Percentiles rank a stretch among this genome's conserved stretches.
Conservation (phyloP, 2,113 vertebrate genomes). For the Piprites chloris region DNA sequence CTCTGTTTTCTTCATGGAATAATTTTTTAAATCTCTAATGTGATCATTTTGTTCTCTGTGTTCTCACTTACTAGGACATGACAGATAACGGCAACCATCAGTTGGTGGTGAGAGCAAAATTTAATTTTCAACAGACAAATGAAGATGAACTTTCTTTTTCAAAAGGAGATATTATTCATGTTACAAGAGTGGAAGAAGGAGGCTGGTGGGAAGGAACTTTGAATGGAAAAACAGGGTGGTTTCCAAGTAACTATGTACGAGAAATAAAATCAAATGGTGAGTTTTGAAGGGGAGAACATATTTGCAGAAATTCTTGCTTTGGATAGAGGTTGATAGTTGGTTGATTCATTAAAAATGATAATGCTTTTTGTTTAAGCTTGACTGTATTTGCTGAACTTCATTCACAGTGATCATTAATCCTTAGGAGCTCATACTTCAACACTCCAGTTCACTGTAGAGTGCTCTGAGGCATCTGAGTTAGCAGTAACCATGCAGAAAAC, state of each 20-base stretch:
- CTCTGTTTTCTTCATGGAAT: not conserved
- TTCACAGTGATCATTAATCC: not conserved
- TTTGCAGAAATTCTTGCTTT: not conserved
- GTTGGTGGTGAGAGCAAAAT: constrained; percentile 91
- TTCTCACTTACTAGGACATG: constrained; percentile 86
- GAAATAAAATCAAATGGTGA: constrained; percentile 93
- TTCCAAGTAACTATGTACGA: constrained; percentile 97
- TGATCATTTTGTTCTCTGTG: not conserved
- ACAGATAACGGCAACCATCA: constrained; percentile 91
- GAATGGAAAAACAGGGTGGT: constrained; percentile 92
- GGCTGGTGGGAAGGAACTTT: constrained; percentile 97
- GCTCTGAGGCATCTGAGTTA: not conserved
- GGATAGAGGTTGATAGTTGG: not conserved
- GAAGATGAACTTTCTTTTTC: constrained; percentile 95
- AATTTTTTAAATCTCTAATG: not conserved
- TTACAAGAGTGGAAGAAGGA: constrained; percentile 93
- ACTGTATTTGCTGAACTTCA: not conserved
- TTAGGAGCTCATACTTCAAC: not conserved
- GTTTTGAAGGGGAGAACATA: constrained; percentile 36
- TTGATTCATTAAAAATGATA: not conserved
- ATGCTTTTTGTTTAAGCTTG: not conserved
- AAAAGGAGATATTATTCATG: constrained; percentile 93
- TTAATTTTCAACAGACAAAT: constrained; percentile 97
- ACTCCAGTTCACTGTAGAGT: not conserved
- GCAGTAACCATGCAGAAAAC: not conserved